Base-by-base conservation (phyloP, 2,113 vertebrate species). In the Dermatemys mawii region DNA sequence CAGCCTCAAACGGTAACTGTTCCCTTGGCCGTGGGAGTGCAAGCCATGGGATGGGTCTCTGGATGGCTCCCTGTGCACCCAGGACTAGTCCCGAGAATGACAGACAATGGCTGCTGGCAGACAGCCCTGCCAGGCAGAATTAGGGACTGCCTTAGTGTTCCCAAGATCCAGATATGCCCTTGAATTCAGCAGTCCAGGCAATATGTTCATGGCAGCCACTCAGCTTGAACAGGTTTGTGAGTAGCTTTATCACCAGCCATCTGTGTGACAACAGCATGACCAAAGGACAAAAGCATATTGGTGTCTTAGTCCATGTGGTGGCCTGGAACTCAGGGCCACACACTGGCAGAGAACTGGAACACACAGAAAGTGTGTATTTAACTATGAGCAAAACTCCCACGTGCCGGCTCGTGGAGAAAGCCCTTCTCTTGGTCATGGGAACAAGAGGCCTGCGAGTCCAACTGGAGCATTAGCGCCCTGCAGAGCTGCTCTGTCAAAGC, bases 21-120 rank as follows among this genome's bases (percentile, higher is more conserved):
- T n/a, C n/a, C n/a, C n/a, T n/a, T n/a, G n/a, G n/a, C n/a, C n/a
- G 46, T 46, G 46, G 46, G 46, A 46, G 46, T 8, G 46, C 46
- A 46, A 46, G 86, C 38, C 44, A 38, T 21, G 26, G n/a, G 51
- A 11, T 16, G 67, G 81, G 19, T 19, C 29, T 7, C 54, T 27
- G n/a, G 48, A 9, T 3, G 2, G 46, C 22, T 60, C 81, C 41
- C 50, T 32, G 19, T 8, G 2, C 38, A 4, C 4, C 5, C 1
- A 1, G 0, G 11, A 3, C 8, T 6, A 1, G 22, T 6, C 0
- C 17, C 6, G 1, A 6, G 49, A 16, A 6, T 13, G 41, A 53
- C 0, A 1, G 19, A 14, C 70, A 76, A 35, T 5, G 3, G 84
- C 41, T 38, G 76, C 50, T 3, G 38, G 88, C 1, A 0, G 44